These are phyloP conservation scores for Paratrypauchen microcephalus DNA, from an alignment of 2,797 vertebrate genomes.

Conservation along the genomic window DNA sequence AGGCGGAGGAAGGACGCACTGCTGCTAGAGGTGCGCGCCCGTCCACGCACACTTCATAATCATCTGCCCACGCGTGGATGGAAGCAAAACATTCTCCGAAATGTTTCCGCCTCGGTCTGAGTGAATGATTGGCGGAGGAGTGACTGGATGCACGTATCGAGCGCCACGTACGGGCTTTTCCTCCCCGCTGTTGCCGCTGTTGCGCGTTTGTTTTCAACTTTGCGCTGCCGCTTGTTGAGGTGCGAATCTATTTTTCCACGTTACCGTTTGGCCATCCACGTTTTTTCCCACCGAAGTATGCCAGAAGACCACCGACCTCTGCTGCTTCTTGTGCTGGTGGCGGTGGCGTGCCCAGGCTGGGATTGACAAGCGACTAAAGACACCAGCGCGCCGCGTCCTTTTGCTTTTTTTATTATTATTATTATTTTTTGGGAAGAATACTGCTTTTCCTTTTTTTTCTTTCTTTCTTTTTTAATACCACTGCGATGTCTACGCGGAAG, in stretches of 20 bases:
- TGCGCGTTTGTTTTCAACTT: constrained; percentile 40
- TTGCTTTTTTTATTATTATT: too few species aligned
- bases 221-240: constrained; percentile 14
- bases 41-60: constrained; percentile 38
- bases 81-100: constrained; percentile 40
- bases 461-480: background rate
- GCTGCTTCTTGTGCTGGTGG: constrained; percentile 14
- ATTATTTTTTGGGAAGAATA: too few species aligned
- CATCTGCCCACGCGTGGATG: constrained; percentile 69
- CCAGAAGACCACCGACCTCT: constrained; percentile 41
- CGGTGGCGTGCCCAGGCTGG: constrained; percentile 44
- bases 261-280: constrained; percentile 1
- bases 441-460: background rate
- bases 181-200: background rate
- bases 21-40: background rate
- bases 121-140: constrained; percentile 5
- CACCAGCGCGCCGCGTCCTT: constrained; percentile 47
- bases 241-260: constrained; percentile 26
- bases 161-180: constrained; percentile 13
- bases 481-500: constrained; percentile 77
- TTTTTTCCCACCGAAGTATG: constrained; percentile 51
- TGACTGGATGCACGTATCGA: constrained; percentile 27
- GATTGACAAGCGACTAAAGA: constrained; percentile 46
- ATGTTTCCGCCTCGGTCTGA: constrained; percentile 58
- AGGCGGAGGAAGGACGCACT: background rate